Evolutionary conservation across 2,888 invertebrate species (phyloP), one percentile per base, ranked within the genome.

Genomic region (Tachystola acroxantha): DNA sequence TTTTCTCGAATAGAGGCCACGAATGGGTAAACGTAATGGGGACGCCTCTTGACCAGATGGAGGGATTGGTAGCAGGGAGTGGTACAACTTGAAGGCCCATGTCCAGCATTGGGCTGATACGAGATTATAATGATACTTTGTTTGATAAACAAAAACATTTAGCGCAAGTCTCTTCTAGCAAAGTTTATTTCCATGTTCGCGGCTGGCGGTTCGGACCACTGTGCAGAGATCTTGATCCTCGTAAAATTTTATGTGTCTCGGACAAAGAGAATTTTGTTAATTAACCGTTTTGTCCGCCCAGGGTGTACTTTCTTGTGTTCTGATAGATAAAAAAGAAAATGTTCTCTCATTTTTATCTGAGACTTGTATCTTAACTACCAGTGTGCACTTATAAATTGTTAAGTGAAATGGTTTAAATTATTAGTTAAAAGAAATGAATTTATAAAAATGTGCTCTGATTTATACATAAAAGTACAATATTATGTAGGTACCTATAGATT

Each of bases 211-310:
- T 54, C 55, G 53, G 64, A 62, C 67, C 64, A 62, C 62, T 55
- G 60, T 58, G 46, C 63, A 45, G 64, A 62, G 68, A 85, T 85
- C 85, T 82, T 78, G 84, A 84, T 82, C 66, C 76, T 84, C 84
- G 67, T 85, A 85, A 85, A 85, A 85, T 84, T 84, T 85, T 84
- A 85, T 84, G 84, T 77, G 74, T 73, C 70, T 72, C 73, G 78
- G 72, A 85, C 82, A 82, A 85, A 80, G 81, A 77, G 80, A 81
- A 81, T 82, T 79, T 84, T 74, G 84, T 84, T 85, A 85, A 85
- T 85, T 85, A 85, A 80, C 77, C 66, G 62, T 68, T 73, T 64
- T 56, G 65, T 53, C 57, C 56, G 63, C 64, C 61, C 53, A 50
- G 53, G 64, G 64, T 64, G 64, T 50, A 63, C 64, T 61, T 57